Evolutionary conservation across 2,888 invertebrate species (phyloP).

Genomic region (Macrophya annulata): DNA sequence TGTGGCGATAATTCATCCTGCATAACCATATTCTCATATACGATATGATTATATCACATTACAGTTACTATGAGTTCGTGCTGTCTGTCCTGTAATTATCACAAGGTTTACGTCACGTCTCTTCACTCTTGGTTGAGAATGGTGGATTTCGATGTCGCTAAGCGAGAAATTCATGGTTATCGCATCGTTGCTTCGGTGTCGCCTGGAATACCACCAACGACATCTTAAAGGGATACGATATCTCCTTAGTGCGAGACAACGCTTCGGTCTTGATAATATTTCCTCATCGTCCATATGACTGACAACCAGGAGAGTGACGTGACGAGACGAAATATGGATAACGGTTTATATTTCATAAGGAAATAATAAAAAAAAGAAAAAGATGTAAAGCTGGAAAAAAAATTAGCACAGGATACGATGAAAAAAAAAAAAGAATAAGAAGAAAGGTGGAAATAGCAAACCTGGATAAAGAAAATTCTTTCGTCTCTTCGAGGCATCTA

Average conservation of each 20-base stretch:
- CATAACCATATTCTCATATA: background rate
- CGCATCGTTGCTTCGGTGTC: constrained; percentile 20
- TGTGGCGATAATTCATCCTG: background rate
- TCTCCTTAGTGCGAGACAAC: constrained; percentile 29
- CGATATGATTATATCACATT: background rate
- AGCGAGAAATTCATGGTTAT: constrained; percentile 39
- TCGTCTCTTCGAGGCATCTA: background rate
- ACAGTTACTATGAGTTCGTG: background rate
- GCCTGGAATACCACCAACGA: constrained; percentile 10
- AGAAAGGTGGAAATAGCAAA: background rate
- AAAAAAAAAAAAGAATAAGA: background rate
- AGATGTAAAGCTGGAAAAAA: background rate
- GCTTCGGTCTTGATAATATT: background rate
- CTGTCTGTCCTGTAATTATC: constrained; percentile 6
- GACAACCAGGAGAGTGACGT: background rate
- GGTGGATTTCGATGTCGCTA: constrained; percentile 40
- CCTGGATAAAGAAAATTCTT: background rate
- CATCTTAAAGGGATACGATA: background rate
- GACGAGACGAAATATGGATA: background rate
- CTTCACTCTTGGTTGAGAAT: background rate
- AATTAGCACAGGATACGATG: background rate
- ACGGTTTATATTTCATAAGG: too few relatives aligned
- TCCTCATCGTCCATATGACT: background rate
- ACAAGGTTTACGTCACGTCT: constrained; percentile 26
- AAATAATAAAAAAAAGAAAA: too few relatives aligned